Base-by-base conservation (phyloP, 2,888 invertebrate genomes). In the Cylindroiulus punctatus region DNA sequence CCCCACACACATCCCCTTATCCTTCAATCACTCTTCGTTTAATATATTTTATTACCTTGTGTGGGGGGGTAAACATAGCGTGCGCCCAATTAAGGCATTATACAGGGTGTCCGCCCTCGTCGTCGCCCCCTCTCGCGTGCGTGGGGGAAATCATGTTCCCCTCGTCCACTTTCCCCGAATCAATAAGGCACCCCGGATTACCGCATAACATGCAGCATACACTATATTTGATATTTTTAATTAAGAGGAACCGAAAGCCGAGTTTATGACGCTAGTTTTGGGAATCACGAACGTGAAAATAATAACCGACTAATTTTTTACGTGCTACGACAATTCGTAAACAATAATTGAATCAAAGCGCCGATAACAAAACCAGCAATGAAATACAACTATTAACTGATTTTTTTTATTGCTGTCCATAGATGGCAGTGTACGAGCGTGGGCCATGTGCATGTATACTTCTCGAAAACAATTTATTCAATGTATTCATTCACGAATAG, bases 11-110 rank as follows among this genome's bases (percentile, higher is more conserved):
- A n/a, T n/a, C 40, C 65, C 65, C 65, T 65, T 22, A 65, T 65
- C 65, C 22, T 65, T 65, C 65, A 65, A 65, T 65, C 65, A 65
- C 65, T 65, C 65, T 65, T 65, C 65, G 26, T 65, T 22, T 65
- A 65, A 65, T 65, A 65, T 65, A 65, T 65, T 65, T 65, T 65
- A 65, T 65, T 65, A 65, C 65, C 10, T 65, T 65, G 65, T 65
- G 65, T n/a, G n/a, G 65, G 65, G 47, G 65, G 65, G 65, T 65
- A 65, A 65, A 65, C 65, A 65, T 65, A 10, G 65, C 65, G 65
- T 65, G 65, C 26, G 65, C 65, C 65, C 65, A 65, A 65, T 65
- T 65, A 65, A 65, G 26, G 26, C 65, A 65, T 65, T 65, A 65
- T 65, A 65, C 65, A 65, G 65, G 65, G 65, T 65, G 65, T 26